Percentiles rank a stretch among this genome's conserved stretches.
These are phyloP conservation scores for Podabrus alpinus DNA, from an alignment of 2,888 invertebrate species.

Conservation along the genomic window DNA sequence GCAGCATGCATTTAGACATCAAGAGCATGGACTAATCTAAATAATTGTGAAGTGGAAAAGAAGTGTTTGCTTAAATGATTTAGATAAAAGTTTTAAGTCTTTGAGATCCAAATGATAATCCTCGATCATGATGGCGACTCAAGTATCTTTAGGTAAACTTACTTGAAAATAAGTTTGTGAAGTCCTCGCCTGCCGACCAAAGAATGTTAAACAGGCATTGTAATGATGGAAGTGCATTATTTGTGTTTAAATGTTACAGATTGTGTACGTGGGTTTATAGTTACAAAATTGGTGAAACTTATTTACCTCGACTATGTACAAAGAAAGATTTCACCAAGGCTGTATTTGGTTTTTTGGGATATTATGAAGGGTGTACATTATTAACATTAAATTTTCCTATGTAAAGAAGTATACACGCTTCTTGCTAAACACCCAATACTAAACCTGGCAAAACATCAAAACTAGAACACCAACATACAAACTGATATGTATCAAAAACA, in stretches of 20 bases:
- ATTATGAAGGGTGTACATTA: neutral
- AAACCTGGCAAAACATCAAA: constrained; percentile 41
- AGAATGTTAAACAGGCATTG: constrained; percentile 40
- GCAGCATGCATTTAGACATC: constrained; percentile 14
- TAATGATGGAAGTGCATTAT: constrained; percentile 36
- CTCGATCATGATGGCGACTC: constrained; percentile 23
- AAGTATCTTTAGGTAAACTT: constrained; percentile 42
- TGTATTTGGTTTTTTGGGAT: neutral
- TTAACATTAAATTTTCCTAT: constrained; percentile 12
- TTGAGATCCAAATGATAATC: constrained; percentile 15
- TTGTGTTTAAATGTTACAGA: constrained; percentile 28
- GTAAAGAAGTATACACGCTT: constrained; percentile 19
- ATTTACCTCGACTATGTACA: neutral
- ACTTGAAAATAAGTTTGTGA: constrained; percentile 49
- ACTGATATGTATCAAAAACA: constrained; percentile 28
- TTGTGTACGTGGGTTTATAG: constrained; percentile 14
- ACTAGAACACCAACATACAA: constrained; percentile 38
- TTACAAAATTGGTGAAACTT: constrained; percentile 26
- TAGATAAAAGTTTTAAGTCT: constrained; percentile 17
- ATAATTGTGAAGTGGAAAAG: constrained; percentile 37
- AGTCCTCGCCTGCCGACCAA: constrained; percentile 53
- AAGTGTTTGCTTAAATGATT: constrained; percentile 29
- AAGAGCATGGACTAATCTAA: constrained; percentile 19
- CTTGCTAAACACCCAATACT: constrained; percentile 41
- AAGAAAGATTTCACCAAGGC: neutral